phyloP scores from a whole-genome alignment of 2,888 invertebrate genomes.

The Periphyllus acericola region DNA sequence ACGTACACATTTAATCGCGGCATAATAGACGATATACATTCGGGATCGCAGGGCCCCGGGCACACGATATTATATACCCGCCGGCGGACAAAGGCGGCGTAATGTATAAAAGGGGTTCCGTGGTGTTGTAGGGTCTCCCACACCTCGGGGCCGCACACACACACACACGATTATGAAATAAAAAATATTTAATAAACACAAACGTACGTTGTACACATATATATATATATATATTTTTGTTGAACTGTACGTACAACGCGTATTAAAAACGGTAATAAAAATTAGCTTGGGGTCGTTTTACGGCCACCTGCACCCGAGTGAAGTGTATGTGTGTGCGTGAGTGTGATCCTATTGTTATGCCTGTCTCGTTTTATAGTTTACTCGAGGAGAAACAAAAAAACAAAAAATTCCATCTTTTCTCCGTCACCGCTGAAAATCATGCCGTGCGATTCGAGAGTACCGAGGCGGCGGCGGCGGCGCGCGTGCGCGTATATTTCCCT shows the following conservation, averaged over 20 bases:
- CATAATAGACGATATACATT: neutral
- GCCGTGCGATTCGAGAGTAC: neutral
- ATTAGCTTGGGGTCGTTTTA: conserved; percentile 28
- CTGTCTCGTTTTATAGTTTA: neutral
- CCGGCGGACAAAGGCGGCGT: neutral
- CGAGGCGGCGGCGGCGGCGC: no score
- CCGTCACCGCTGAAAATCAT: neutral
- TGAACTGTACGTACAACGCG: neutral
- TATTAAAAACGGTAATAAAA: conserved; percentile 34
- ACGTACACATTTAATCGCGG: neutral
- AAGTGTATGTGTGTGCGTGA: neutral
- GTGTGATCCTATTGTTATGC: conserved; percentile 12
- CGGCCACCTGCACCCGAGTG: neutral
- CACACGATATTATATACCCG: neutral
- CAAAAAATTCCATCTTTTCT: neutral
- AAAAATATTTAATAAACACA: neutral
- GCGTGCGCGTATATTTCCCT: neutral
- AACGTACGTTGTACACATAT: neutral
- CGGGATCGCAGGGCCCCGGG: neutral
- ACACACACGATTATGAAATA: neutral
- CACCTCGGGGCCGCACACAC: neutral
- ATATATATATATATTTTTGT: neutral
- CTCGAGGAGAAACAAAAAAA: neutral
- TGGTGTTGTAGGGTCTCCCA: neutral
- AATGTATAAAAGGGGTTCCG: neutral